Conservation (phyloP, 1,140 invertebrate species). For the Palaemon carinicauda region DNA sequence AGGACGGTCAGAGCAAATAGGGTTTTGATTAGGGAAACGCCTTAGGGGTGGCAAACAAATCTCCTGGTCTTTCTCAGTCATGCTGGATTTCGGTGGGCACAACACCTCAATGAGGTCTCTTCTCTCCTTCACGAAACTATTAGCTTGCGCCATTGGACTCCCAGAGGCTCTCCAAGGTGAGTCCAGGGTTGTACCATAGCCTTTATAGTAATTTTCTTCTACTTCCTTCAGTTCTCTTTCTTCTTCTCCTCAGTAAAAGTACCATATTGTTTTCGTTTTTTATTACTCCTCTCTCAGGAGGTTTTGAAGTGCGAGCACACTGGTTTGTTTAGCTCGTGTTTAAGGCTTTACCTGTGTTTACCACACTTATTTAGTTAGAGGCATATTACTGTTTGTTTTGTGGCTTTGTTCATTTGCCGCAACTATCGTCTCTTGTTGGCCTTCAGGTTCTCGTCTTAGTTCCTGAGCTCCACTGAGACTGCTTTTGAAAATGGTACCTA, state of each 20-base stretch:
- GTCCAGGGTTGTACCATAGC: slow-evolving; percentile 20
- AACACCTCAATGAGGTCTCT: slow-evolving; percentile 54
- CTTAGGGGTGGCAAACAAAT: slow-evolving; percentile 7
- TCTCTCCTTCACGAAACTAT: slow-evolving; percentile 48
- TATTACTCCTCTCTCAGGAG: too few species aligned
- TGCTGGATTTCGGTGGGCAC: slow-evolving; percentile 51
- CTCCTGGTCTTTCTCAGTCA: slow-evolving; percentile 50
- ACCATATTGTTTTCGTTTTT: too few species aligned
- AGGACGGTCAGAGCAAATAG: background rate
- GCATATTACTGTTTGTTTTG: too few species aligned
- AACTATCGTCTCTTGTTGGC: too few species aligned
- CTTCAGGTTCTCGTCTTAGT: too few species aligned
- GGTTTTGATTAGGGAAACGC: background rate
- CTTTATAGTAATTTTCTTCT: background rate
- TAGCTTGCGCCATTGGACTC: slow-evolving; percentile 56
- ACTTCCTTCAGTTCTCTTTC: background rate
- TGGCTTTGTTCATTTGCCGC: too few species aligned
- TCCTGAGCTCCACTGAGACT: too few species aligned
- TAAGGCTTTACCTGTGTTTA: too few species aligned
- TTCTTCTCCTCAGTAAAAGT: background rate
- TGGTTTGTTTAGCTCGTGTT: too few species aligned
- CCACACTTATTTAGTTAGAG: too few species aligned
- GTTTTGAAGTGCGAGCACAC: too few species aligned
- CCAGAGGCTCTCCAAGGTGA: slow-evolving; percentile 47
- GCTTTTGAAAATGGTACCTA: too few species aligned